These are phyloP conservation scores for Orthosia gracilis DNA, from an alignment of 2,888 invertebrate genomes.

Conservation along the genomic window DNA sequence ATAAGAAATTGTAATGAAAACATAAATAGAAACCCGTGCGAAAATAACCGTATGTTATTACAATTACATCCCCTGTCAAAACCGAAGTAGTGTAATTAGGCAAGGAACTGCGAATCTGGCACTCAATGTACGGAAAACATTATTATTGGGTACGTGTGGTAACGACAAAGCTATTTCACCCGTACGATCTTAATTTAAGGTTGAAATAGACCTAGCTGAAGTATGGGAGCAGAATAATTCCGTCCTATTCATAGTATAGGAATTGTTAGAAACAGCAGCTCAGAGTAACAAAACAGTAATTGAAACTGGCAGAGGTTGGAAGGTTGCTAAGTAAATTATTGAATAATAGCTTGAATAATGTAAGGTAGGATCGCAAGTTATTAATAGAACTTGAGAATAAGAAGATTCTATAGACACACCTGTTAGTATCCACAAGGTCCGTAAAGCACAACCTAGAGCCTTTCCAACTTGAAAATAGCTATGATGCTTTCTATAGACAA, in stretches of 20 bases:
- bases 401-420: neutral
- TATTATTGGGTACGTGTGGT: constrained; percentile 67
- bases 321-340: constrained; percentile 67
- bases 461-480: neutral
- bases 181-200: constrained; percentile 34
- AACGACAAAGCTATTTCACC: constrained; percentile 50
- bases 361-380: constrained; percentile 59
- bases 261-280: constrained; percentile 77
- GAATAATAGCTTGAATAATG: constrained; percentile 49
- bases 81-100: constrained; percentile 73
- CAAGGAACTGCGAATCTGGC: constrained; percentile 64
- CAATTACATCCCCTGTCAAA: constrained; percentile 65
- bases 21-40: constrained; percentile 9
- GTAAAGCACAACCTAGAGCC: neutral
- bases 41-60: constrained; percentile 47
- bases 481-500: too few relatives aligned
- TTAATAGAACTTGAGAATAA: neutral
- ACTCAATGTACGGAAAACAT: constrained; percentile 59
- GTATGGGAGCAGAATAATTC: constrained; percentile 21
- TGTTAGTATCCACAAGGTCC: neutral
- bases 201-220: constrained; percentile 26
- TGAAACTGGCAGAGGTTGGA: constrained; percentile 76
- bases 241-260: constrained; percentile 47
- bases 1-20: constrained; percentile 11
- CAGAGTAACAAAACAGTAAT: constrained; percentile 83